Evolutionary conservation across 23 tunicate species (phyloP), one percentile per base, ranked within the genome.

Genomic region (Ascidia mentula): DNA sequence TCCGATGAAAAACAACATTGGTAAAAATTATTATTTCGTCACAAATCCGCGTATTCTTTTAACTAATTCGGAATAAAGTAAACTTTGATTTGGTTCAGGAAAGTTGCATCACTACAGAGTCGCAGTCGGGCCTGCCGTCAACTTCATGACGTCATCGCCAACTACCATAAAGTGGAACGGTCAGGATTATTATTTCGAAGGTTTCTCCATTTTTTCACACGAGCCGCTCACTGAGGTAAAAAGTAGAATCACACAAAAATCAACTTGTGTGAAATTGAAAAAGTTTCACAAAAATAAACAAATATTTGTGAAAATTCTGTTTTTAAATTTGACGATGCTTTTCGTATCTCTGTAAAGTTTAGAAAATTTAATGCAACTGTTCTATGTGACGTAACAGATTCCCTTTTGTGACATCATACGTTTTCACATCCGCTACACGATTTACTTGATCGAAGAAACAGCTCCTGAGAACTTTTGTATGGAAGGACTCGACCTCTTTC

Each of bases 41-140:
- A 42, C 15, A 9, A 15, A 15, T 42, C 53, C 15, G 12, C 15
- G 53, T 42, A 15, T 9, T 42, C 15, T 15, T 9, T 42, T 9
- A 12, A 42, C 15, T 42, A 42, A 9, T 42, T 9, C 15, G 53
- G 15, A 53, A 53, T 53, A 53, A 53, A 9, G 7, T 53, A 1
- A 53, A 20, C 13, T 53, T 5, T 53, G 53, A 20, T 53, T 53
- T 9, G 22, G 39, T 46, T 2, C 75, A 79, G 89, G 83, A 37
- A 96, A 96, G 78, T 46, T 96, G 82, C 82, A 91, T 70, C 97
- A 96, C 74, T 96, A 96, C 46, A 79, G 97, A 9, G 84, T 96
- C 32, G 80, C 82, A 69, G 89, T 96, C 15, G 82, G 88, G 0
- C 99, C 99, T 20, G 85, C 88, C 18, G 84, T 77, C 15, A 96